Percentiles rank a stretch among this genome's conserved stretches.
Evolutionary conservation across 2,888 invertebrate species (phyloP).

Genomic region (Dicyrtomina minuta): DNA sequence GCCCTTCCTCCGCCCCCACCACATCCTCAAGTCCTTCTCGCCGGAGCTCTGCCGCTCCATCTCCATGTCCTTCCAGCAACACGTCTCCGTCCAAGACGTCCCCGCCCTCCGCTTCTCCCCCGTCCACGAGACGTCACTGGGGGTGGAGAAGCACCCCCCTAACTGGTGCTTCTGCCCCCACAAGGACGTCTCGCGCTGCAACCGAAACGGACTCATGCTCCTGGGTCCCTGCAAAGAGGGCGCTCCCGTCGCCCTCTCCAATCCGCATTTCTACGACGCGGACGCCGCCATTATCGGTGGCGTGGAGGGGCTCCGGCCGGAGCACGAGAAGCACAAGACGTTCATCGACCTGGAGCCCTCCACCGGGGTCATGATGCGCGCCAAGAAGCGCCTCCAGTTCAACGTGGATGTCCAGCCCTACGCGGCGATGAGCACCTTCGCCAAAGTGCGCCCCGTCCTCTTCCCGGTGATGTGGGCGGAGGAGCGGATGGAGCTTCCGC

Average conservation of each 20-base stretch:
- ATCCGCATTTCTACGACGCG: constrained; percentile 37
- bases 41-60: constrained; percentile 59
- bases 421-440: constrained; percentile 25
- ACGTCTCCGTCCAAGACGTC: constrained; percentile 68
- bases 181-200: constrained; percentile 58
- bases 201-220: constrained; percentile 35
- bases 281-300: constrained; percentile 22
- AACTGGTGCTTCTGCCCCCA: constrained; percentile 63
- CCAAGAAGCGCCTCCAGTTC: constrained; percentile 38
- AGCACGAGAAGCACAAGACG: constrained; percentile 34
- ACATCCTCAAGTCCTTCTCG: constrained; percentile 62
- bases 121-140: constrained; percentile 64
- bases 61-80: constrained; percentile 64
- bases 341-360: constrained; percentile 38
- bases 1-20: constrained; percentile 68
- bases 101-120: constrained; percentile 68
- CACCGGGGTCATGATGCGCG: constrained; percentile 31
- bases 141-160: constrained; percentile 63
- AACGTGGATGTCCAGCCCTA: constrained; percentile 36
- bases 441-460: constrained; percentile 23
- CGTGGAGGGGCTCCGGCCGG: constrained; percentile 33
- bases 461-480: constrained; percentile 41
- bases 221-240: constrained; percentile 41
- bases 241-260: constrained; percentile 30
- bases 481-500: constrained; percentile 29